Conservation (phyloP, 2,888 invertebrate species). For the Leucophora obtusa region DNA sequence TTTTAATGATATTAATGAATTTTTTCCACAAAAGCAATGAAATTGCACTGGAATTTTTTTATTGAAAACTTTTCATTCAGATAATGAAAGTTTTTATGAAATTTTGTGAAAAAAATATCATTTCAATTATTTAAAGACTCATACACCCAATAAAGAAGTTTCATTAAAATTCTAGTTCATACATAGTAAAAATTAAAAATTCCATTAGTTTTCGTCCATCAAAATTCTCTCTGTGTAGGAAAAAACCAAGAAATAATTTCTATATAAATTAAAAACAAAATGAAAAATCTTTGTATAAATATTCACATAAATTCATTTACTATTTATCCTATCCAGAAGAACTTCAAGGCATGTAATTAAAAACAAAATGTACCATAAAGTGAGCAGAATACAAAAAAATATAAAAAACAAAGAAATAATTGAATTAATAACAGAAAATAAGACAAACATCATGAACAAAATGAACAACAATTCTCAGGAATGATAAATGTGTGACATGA, state of each 20-base stretch:
- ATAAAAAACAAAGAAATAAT: constrained; percentile 42
- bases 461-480: constrained; percentile 28
- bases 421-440: constrained; percentile 48
- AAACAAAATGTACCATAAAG: constrained; percentile 27
- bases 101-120: too few species aligned
- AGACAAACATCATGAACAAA: constrained; percentile 14
- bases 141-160: too few species aligned
- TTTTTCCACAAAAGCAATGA: too few species aligned
- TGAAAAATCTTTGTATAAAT: neutral
- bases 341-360: constrained; percentile 50
- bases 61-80: too few species aligned
- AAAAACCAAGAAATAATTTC: neutral
- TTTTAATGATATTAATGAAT: too few species aligned
- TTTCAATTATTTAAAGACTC: too few species aligned
- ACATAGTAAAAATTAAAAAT: too few species aligned
- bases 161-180: too few species aligned
- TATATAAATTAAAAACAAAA: neutral
- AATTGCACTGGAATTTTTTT: too few species aligned
- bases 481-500: constrained; percentile 62
- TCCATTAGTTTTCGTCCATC: too few species aligned
- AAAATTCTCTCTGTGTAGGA: too few species aligned
- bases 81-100: too few species aligned
- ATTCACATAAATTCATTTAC: constrained; percentile 24
- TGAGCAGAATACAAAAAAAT: constrained; percentile 9
- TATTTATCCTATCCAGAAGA: constrained; percentile 20